Base-by-base conservation (phyloP, 1,140 invertebrate species). In the Drosophila dunni region DNA sequence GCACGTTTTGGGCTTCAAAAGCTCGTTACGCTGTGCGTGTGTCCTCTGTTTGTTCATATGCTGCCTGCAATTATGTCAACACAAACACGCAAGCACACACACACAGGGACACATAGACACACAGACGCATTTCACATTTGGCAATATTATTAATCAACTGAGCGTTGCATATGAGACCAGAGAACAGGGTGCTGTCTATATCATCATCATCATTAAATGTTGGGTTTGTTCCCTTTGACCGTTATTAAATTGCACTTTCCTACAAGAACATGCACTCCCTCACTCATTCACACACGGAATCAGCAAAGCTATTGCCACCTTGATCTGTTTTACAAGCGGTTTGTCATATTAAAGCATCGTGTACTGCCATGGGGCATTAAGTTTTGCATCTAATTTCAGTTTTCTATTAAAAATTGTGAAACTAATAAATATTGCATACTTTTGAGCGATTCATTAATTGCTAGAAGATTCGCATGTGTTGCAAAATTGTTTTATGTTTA, bases 101-200 rank as follows among this genome's bases (percentile, higher is more conserved):
- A 13, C n/a, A 42, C n/a, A 17, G 17, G 17, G 17, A 20, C 17
- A 20, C 11, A 68, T 11, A 67, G 24, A 29, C 24, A 65, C 20
- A 8, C 64, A 50, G 51, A 67, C 58, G 45, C 64, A 13, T 44
- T 13, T 24, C 67, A 46, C 54, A 46, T 72, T 65, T 69, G 53
- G 57, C 66, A 75, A 46, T 53, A 65, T 60, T 86, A 81, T 86
- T 81, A 85, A 85, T 86, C 78, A 79, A 86, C 65, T 85, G 82
- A 44, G 65, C 69, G 42, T 46, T 61, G 70, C 54, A 77, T 81
- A 60, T 64, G 56, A 79, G 57, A 36, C 42, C 45, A 53, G 38
- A 44, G 9, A 58, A 51, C 42, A 11, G 38, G 45, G n/a, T 48
- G 36, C 20, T 44, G 57, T 64, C 65, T 60, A 68, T 72, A 48